Percentiles rank a stretch among this genome's conserved stretches.
Conservation (phyloP, 2,888 invertebrate genomes). For the Poecilus cupreus region DNA sequence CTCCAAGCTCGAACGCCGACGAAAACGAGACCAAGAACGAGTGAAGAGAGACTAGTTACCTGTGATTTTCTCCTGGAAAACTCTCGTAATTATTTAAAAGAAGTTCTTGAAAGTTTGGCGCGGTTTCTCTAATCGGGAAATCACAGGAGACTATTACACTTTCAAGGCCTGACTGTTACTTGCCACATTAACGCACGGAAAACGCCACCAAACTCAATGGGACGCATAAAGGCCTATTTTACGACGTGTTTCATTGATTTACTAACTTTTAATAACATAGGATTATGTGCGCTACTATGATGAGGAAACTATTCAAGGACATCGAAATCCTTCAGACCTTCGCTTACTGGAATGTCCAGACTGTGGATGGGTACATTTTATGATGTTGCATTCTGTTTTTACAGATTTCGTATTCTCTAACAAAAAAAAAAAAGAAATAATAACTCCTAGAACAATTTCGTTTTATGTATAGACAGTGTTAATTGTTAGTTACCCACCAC, state of each 20-base stretch:
- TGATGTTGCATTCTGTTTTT: no score
- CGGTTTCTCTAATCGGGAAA: slow-evolving; percentile 30
- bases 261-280: slow-evolving; percentile 6
- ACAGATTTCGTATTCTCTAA: no score
- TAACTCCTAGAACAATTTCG: no score
- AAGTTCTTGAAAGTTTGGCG: slow-evolving; percentile 17
- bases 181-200: not conserved
- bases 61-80: slow-evolving; percentile 24
- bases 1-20: not conserved
- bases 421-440: no score
- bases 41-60: slow-evolving; percentile 18
- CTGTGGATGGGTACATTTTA: no score
- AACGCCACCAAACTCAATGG: not conserved
- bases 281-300: not conserved
- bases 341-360: no score
- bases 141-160: slow-evolving; percentile 33
- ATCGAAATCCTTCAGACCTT: no score
- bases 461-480: no score
- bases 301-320: not conserved
- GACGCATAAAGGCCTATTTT: not conserved
- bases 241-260: slow-evolving; percentile 5
- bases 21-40: not conserved
- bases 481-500: no score
- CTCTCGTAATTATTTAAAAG: slow-evolving; percentile 46
- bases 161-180: slow-evolving; percentile 2